Conservation (phyloP, 2,113 vertebrate species). For the Oxygymnocypris stewartii region DNA sequence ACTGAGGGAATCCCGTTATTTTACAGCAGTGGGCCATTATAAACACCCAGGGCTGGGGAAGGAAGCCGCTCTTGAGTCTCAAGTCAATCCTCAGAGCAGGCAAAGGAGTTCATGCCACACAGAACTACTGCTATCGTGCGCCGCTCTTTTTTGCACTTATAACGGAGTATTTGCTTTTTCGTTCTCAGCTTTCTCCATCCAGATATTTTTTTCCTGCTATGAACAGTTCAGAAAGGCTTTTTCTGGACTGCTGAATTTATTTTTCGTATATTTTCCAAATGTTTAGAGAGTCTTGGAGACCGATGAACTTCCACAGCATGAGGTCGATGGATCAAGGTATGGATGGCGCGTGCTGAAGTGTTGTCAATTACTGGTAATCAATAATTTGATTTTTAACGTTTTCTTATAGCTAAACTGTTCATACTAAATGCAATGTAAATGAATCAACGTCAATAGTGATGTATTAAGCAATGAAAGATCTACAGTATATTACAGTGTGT, state of each 20-base stretch:
- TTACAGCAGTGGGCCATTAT: slow-evolving; percentile 99
- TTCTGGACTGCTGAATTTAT: slow-evolving; percentile 28
- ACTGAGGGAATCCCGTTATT: slow-evolving; percentile 99
- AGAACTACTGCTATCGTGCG: slow-evolving; percentile 66
- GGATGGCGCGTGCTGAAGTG: slow-evolving; percentile 72
- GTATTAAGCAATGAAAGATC: not conserved
- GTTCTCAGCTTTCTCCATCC: slow-evolving; percentile 24
- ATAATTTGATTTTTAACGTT: slow-evolving; percentile 71
- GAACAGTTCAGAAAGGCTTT: slow-evolving; percentile 46
- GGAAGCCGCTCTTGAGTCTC: slow-evolving; percentile 93
- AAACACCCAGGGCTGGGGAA: slow-evolving; percentile 97
- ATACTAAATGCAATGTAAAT: not conserved
- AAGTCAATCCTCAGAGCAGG: slow-evolving; percentile 84
- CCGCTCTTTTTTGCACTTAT: slow-evolving; percentile 63
- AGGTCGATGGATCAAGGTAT: slow-evolving; percentile 98
- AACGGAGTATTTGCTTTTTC: slow-evolving; percentile 61
- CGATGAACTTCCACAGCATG: slow-evolving; percentile 92
- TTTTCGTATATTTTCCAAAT: slow-evolving; percentile 76
- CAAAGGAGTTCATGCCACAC: slow-evolving; percentile 78
- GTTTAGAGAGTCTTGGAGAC: slow-evolving; percentile 92
- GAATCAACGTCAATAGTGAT: not conserved
- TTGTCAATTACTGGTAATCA: slow-evolving; percentile 83
- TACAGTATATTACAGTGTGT: not conserved
- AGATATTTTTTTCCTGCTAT: slow-evolving; percentile 43
- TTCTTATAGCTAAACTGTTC: not conserved